Evolutionary conservation across 1,140 invertebrate genomes (phyloP), one percentile per base, ranked within the genome.

Genomic region (Drosophila pseudoananassae): DNA sequence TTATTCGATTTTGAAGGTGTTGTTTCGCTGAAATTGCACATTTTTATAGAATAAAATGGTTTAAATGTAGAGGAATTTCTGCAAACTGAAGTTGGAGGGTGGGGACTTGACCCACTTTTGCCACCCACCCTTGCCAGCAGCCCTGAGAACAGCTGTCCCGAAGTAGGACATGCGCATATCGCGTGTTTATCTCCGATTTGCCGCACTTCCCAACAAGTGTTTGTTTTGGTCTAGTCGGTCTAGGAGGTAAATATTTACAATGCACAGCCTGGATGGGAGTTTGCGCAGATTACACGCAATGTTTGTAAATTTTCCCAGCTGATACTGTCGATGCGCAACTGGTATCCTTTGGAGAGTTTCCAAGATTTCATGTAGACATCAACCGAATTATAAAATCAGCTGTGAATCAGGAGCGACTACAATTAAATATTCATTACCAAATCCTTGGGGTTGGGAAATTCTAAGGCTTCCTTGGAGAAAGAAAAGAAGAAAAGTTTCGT

Each of bases 161-260:
- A 71, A 70, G 53, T 65, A 81, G 68, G 53, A 83, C 84, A 88
- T 89, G 83, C 83, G 83, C 83, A 89, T 76, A 55, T 64, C 51
- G 50, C 58, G 54, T 83, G 74, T 78, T 87, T 82, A 76, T 73
- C 40, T 76, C 29, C 31, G 46, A 72, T 59, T 78, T 85, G 54
- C 46, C 31, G 54, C 80, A 64, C 54, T 60, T 49, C 20, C 9
- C 81, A 78, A 87, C 83, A 87, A 87, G 83, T 87, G 78, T 78
- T 87, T 82, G 83, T 88, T 88, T 88, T 88, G 78, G 59, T 70
- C 54, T 50, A 43, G 29, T 61, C 52, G 8, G 33, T 36, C 33
- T 36, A n/a, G 33, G 8, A 40, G 40, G 78, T 82, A 88, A 87
- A 87, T 88, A 87, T 88, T 87, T 82, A 78, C 75, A 31, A 49